These are phyloP conservation scores for Urocyon cinereoargenteus DNA, from an alignment of 2,797 vertebrate genomes.

Conservation along the genomic window DNA sequence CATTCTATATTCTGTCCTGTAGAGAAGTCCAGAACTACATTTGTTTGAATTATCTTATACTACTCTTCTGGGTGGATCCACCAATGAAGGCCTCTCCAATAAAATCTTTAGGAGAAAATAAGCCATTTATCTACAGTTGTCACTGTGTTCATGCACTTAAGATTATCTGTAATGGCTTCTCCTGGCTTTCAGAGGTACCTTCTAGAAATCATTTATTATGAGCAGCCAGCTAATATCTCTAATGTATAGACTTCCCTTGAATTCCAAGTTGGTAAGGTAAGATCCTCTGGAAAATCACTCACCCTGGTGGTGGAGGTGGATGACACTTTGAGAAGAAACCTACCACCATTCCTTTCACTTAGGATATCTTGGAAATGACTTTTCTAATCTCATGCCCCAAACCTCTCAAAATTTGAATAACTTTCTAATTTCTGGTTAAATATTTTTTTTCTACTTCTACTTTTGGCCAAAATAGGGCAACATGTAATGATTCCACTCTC, in stretches of 20 bases:
- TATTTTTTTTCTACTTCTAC: not conserved
- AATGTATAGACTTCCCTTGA: not conserved
- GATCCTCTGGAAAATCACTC: not conserved
- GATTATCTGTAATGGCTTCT: not conserved
- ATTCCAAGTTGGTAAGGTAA: not conserved
- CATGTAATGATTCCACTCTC: not conserved
- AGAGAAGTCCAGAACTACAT: not conserved
- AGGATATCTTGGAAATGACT: not conserved
- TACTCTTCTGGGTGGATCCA: not conserved
- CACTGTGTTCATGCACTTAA: not conserved
- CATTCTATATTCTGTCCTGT: not conserved
- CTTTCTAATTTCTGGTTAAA: not conserved
- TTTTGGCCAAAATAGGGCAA: not conserved
- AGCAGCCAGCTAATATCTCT: not conserved
- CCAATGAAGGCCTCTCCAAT: not conserved
- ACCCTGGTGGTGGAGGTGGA: not conserved
- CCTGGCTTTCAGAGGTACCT: not conserved
- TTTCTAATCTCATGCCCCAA: not conserved
- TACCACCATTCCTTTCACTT: not conserved
- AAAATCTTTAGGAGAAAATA: not conserved
- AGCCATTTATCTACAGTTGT: not conserved
- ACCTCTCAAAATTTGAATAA: not conserved
- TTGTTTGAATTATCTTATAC: not conserved
- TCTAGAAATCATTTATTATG: not conserved
- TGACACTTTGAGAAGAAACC: not conserved